Evolutionary conservation across 2,888 invertebrate genomes (phyloP), one percentile per base, ranked within the genome.

Genomic region (Epistrophella euchroma): DNA sequence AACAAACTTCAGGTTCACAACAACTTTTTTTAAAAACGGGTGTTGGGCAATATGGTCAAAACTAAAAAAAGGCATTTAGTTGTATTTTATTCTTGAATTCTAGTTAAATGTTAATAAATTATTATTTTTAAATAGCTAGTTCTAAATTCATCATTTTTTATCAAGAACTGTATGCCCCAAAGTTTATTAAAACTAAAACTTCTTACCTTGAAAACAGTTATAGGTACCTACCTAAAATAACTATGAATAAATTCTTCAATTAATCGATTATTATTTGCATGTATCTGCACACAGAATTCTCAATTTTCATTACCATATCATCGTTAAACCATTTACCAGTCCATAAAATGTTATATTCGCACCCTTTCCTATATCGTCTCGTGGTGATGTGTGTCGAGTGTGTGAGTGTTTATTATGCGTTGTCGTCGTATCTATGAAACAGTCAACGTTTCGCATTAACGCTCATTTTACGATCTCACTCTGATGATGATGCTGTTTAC

Each of bases 271-370:
- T 64, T 17, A 45, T 17, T 45, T 64, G 45, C 45, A 45, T 64
- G 28, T 45, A n/a, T 45, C 15, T 22, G 28, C 45, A 45, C 45
- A 45, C 17, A 7, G 35, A 62, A 77, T 43, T 56, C 70, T 28
- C 62, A 70, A 43, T 74, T 64, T 78, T 62, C 68, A 78, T 64
- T 73, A 68, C 83, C 73, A 83, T 83, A 73, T 73, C 73, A 73
- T 62, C 78, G 62, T 78, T 47, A 83, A 83, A 70, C 79, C 56
- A 66, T 74, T 84, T 70, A 74, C 50, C 74, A 75, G 83, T 19
- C 79, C 28, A 74, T 74, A 79, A 79, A 79, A 84, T 70, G 62
- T 64, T 74, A 70, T 74, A 70, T 73, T 83, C 78, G 55, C 73
- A 70, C 73, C 64, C 62, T 74, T 55, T 78, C 58, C 62, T n/a